phyloP scores from a whole-genome alignment of 2,888 invertebrate genomes.

The Thera britannica region DNA sequence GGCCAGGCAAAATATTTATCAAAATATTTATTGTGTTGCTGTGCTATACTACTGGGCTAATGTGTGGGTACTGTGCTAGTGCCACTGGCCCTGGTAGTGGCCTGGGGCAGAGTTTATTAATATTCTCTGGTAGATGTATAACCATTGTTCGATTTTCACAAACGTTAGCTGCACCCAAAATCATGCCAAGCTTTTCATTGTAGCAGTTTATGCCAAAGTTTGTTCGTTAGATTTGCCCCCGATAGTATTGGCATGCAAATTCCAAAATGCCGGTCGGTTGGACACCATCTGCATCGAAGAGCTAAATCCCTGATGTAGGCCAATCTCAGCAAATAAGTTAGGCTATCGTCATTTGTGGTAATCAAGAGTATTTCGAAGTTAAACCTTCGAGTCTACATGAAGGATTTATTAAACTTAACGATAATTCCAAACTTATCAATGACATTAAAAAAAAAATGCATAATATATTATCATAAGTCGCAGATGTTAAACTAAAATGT shows the following conservation, averaged over 20 bases:
- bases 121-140: no score
- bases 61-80: no score
- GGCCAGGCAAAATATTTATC: no score
- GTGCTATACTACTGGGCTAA: no score
- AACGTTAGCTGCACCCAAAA: slow-evolving; percentile 27
- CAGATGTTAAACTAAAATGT: no score
- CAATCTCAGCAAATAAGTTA: slow-evolving; percentile 57
- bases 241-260: slow-evolving; percentile 73
- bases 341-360: slow-evolving; percentile 25
- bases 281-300: slow-evolving; percentile 57
- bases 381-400: neutral
- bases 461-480: no score
- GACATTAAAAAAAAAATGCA: no score
- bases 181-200: slow-evolving; percentile 41
- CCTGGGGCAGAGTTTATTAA: no score
- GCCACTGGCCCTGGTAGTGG: no score
- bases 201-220: slow-evolving; percentile 59
- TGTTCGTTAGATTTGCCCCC: slow-evolving; percentile 58
- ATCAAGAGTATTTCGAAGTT: slow-evolving; percentile 6
- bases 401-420: no score
- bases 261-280: slow-evolving; percentile 60
- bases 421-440: no score
- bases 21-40: no score
- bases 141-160: slow-evolving; percentile 13
- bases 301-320: slow-evolving; percentile 62